Percentiles rank a stretch among this genome's conserved stretches.
Conservation (phyloP, 2,888 invertebrate genomes). For the Molorchus minor region DNA sequence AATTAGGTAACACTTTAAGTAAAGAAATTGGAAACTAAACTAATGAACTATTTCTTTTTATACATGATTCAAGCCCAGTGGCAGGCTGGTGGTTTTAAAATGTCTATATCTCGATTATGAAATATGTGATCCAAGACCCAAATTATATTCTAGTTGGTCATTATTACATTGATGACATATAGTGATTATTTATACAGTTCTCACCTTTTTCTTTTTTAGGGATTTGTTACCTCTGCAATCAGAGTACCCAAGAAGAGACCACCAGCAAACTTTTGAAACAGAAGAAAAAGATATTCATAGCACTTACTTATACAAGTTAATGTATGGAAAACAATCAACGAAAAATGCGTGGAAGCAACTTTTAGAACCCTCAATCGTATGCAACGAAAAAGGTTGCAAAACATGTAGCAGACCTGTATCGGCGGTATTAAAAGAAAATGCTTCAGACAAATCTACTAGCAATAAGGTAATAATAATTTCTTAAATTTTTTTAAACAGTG, state of each 20-base stretch:
- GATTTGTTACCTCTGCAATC: slow-evolving; percentile 50
- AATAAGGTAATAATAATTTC: background rate
- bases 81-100: too few species aligned
- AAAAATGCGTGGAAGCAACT: slow-evolving; percentile 44
- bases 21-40: too few species aligned
- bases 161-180: too few species aligned
- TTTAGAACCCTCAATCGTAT: slow-evolving; percentile 37
- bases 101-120: too few species aligned
- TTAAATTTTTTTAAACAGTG: background rate
- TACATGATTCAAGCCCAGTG: too few species aligned
- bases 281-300: slow-evolving; percentile 33
- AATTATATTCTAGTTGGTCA: too few species aligned
- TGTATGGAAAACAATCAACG: slow-evolving; percentile 40
- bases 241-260: slow-evolving; percentile 51
- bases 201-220: slow-evolving; percentile 21
- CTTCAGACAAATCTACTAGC: background rate
- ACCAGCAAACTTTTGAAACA: background rate
- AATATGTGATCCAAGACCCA: too few species aligned
- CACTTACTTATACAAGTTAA: slow-evolving; percentile 45
- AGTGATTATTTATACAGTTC: too few species aligned
- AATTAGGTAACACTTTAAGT: too few species aligned
- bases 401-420: slow-evolving; percentile 6
- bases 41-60: too few species aligned
- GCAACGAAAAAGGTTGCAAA: slow-evolving; percentile 24
- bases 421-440: background rate